Evolutionary conservation across 2,113 vertebrate species (phyloP).

Genomic region (Morphnarchus princeps): DNA sequence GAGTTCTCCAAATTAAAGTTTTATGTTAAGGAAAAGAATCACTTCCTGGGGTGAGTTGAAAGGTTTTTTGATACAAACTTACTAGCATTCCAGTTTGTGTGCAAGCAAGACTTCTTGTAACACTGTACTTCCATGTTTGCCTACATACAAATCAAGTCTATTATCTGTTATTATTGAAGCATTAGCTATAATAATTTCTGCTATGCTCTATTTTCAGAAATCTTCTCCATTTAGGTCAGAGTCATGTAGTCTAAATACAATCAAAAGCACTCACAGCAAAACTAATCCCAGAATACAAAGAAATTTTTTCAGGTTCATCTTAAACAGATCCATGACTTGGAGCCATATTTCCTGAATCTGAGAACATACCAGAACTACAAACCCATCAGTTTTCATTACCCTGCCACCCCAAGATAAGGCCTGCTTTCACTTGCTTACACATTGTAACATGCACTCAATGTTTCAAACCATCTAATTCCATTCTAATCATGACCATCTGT

Average conservation of each 20-base stretch:
- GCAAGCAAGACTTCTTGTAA: not conserved
- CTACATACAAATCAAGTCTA: not conserved
- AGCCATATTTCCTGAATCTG: not conserved
- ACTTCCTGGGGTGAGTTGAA: not conserved
- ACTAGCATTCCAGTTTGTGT: not conserved
- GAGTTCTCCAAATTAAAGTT: not conserved
- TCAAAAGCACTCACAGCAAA: not conserved
- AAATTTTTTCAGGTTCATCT: not conserved
- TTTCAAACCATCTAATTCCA: not conserved
- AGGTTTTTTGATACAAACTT: not conserved
- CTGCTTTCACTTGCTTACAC: not conserved
- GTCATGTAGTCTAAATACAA: not conserved
- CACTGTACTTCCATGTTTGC: not conserved
- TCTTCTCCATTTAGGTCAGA: not conserved
- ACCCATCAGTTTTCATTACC: not conserved
- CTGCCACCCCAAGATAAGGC: not conserved
- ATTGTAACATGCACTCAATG: not conserved
- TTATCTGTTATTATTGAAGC: not conserved
- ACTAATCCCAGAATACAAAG: not conserved
- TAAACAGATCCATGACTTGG: not conserved
- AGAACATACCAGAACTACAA: not conserved
- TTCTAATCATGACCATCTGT: not conserved
- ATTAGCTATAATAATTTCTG: not conserved
- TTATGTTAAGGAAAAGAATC: not conserved
- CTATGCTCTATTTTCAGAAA: not conserved